Evolutionary conservation across 1,140 invertebrate genomes (phyloP).

Genomic region (Cheumatopsyche charites): DNA sequence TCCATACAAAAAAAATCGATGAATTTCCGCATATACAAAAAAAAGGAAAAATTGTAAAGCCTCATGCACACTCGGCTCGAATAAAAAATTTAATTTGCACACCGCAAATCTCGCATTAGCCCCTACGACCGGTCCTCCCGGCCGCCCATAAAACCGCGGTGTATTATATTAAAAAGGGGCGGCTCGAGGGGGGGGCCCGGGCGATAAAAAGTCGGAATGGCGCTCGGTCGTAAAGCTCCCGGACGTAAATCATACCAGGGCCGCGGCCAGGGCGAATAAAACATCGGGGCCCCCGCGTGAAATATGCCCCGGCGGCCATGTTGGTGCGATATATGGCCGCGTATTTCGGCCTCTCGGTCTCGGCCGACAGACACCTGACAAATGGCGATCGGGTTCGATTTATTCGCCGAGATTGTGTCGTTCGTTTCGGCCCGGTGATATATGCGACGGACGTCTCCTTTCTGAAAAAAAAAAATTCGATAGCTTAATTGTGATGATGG

Average conservation of each 20-base stretch:
- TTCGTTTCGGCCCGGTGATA: too few relatives aligned
- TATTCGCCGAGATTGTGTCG: constrained; percentile 19
- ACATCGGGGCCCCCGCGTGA: constrained; percentile 31
- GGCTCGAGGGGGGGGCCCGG: too few relatives aligned
- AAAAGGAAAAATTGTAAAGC: too few relatives aligned
- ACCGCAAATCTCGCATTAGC: constrained; percentile 43
- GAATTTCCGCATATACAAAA: too few relatives aligned
- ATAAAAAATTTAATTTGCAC: constrained; percentile 29
- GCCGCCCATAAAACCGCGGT: constrained; percentile 5
- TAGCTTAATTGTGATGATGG: too few relatives aligned
- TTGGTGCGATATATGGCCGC: constrained; percentile 16
- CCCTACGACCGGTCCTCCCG: not conserved
- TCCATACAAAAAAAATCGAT: too few relatives aligned
- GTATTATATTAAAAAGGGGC: constrained; percentile 41
- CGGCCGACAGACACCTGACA: constrained; percentile 16
- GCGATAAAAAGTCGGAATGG: constrained; percentile 40
- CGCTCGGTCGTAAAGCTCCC: constrained; percentile 39
- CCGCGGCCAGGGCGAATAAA: constrained; percentile 26
- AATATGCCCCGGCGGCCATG: constrained; percentile 24
- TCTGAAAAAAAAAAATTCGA: too few relatives aligned
- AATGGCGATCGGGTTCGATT: constrained; percentile 26
- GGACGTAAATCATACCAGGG: constrained; percentile 35
- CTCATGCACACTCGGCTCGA: too few relatives aligned
- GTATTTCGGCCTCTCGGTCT: not conserved
- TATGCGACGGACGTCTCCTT: too few relatives aligned